Base-by-base conservation (phyloP, 1,140 invertebrate species). In the Nephila pilipes region DNA sequence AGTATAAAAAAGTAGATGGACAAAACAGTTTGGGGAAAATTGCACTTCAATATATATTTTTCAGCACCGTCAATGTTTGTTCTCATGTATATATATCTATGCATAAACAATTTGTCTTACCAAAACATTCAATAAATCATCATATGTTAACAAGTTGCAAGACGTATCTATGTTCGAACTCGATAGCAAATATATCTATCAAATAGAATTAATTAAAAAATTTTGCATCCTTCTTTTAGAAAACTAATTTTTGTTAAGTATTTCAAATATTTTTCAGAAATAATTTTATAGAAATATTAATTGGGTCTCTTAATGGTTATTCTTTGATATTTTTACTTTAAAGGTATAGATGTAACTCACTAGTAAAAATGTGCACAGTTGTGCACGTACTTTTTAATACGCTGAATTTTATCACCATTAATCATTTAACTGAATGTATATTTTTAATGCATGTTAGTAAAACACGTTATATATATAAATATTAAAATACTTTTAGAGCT, bases 31-130 rank as follows among this genome's bases (percentile, higher is more conserved):
- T 75, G 2, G 16, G 14, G 32, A 36, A 36, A 75, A 75, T 75
- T 75, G 69, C 69, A 75, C 69, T 75, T 75, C 29, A 75, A 36
- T 36, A 75, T 75, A 20, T 75, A 36, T 75, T 75, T 75, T 75
- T 75, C 69, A 75, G 69, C 69, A 75, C 69, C 69, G 32, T 75
- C 69, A 32, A 14, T 32, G 29, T 32, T 75, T 75, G 12, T 46
- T 36, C 69, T 75, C 32, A 75, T 32, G 36, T 75, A 32, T 22
- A 60, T 60, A 18, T 75, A 18, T 75, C 5, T 65, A 75, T 75
- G 60, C 25, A 65, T 25, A 75, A 18, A 75, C 18, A 36, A 75
- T 16, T 75, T 75, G 18, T 20, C 69, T 75, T 20, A 60, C 18
- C 25, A 65, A 75, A 75, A 36, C 69, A 20, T 32, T 75, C 69